Percentiles rank a stretch among this genome's conserved stretches.
These are phyloP conservation scores for Tenodera sinensis DNA, from an alignment of 2,888 invertebrate species.

Conservation along the genomic window DNA sequence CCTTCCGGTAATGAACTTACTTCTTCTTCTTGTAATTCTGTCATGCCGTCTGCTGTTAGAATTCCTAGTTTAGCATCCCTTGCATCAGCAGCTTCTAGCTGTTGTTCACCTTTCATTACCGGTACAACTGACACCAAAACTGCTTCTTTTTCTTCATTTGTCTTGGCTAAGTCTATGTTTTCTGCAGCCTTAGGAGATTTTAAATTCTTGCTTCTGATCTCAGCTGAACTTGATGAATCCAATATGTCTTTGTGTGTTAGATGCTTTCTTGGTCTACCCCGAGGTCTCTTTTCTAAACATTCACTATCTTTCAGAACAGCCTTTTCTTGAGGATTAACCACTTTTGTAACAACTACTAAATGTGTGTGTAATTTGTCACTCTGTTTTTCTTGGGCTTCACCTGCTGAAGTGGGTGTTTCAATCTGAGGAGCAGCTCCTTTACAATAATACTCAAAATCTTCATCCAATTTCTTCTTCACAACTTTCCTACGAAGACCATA, in stretches of 20 bases:
- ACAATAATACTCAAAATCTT: constrained; percentile 34
- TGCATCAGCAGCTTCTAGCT: constrained; percentile 16
- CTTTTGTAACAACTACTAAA: background rate
- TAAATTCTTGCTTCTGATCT: background rate
- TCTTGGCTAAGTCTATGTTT: background rate
- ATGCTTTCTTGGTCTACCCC: constrained; percentile 29
- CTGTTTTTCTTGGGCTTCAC: background rate
- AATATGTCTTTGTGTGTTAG: background rate
- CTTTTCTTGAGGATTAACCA: background rate
- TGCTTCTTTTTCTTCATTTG: background rate
- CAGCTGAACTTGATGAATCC: background rate
- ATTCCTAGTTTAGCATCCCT: constrained; percentile 8
- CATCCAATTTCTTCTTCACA: constrained; percentile 31
- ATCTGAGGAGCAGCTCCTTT: constrained; percentile 21
- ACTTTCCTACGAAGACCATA: constrained; percentile 32
- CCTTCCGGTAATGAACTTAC: constrained; percentile 24
- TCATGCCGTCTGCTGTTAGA: constrained; percentile 6
- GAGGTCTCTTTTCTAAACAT: constrained; percentile 13
- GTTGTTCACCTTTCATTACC: constrained; percentile 12
- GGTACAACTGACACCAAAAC: background rate
- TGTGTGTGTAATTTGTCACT: background rate
- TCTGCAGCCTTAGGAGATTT: background rate
- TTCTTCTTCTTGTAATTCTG: constrained; percentile 25
- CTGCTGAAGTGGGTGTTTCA: background rate
- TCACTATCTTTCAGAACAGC: constrained; percentile 10